Percentiles rank a stretch among this genome's conserved stretches.
phyloP scores from a whole-genome alignment of 2,113 vertebrate species.

The Ahaetulla prasina region DNA sequence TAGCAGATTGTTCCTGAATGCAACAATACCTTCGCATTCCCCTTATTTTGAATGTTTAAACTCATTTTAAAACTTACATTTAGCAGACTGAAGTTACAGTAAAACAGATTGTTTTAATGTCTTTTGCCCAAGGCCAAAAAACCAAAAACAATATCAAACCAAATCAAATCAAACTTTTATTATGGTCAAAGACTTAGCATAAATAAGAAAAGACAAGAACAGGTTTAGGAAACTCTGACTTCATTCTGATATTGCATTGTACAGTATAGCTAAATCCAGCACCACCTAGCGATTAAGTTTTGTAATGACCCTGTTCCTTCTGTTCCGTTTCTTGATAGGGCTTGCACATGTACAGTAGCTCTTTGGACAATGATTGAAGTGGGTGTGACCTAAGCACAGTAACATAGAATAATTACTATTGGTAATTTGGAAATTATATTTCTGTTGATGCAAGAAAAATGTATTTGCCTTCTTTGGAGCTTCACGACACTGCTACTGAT shows the following conservation, averaged over 20 bases:
- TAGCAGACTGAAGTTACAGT: not conserved
- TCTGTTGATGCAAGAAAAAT: not conserved
- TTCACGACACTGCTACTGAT: not conserved
- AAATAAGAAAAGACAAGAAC: not conserved
- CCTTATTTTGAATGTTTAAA: not conserved
- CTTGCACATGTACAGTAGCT: not conserved
- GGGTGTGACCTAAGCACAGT: not conserved
- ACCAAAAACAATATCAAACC: not conserved
- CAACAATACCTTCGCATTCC: not conserved
- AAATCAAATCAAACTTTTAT: not conserved
- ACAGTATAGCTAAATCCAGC: not conserved
- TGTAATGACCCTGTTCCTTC: not conserved
- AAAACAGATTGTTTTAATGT: not conserved
- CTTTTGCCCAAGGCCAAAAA: not conserved
- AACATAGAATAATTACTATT: not conserved
- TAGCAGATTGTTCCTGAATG: not conserved
- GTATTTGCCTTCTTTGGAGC: not conserved
- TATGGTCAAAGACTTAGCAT: not conserved
- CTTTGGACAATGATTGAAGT: not conserved
- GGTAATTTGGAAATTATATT: not conserved
- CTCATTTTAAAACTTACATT: not conserved
- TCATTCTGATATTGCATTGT: not conserved
- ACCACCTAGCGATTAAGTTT: not conserved
- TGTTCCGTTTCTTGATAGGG: not conserved
- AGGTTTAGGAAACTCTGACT: not conserved